phyloP scores from a whole-genome alignment of 2,888 invertebrate species.

The Rhingia rostrata region DNA sequence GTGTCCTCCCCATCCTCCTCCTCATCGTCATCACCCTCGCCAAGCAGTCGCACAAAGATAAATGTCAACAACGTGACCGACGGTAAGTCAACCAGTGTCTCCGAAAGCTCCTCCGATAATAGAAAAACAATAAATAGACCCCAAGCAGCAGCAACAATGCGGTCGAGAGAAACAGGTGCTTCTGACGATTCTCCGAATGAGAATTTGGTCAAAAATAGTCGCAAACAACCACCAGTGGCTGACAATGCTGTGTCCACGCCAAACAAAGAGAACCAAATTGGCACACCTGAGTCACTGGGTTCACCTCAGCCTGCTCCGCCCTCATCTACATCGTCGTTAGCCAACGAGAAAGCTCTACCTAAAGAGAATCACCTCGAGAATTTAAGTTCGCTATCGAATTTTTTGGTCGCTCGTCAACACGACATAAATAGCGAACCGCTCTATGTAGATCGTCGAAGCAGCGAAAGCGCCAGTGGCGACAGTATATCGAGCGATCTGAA shows the following conservation, averaged over 20 bases:
- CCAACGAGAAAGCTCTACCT: slow-evolving; percentile 62
- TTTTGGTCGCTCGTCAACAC: slow-evolving; percentile 86
- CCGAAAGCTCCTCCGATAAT: slow-evolving; percentile 79
- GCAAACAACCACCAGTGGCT: slow-evolving; percentile 75
- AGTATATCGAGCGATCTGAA: slow-evolving; percentile 81
- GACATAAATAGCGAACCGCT: slow-evolving; percentile 83
- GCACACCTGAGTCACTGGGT: slow-evolving; percentile 62
- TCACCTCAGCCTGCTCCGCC: slow-evolving; percentile 45
- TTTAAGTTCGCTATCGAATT: slow-evolving; percentile 89
- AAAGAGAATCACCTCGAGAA: slow-evolving; percentile 87
- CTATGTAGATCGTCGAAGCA: slow-evolving; percentile 84
- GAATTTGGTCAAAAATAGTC: slow-evolving; percentile 77
- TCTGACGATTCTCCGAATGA: slow-evolving; percentile 69
- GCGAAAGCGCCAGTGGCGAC: slow-evolving; percentile 81
- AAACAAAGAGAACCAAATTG: slow-evolving; percentile 56
- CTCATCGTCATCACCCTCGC: slow-evolving; percentile 83
- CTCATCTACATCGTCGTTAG: slow-evolving; percentile 32
- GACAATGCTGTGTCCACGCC: slow-evolving; percentile 21
- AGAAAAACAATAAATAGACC: slow-evolving; percentile 76
- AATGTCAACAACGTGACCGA: slow-evolving; percentile 76
- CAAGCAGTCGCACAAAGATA: slow-evolving; percentile 84
- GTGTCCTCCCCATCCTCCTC: slow-evolving; percentile 77
- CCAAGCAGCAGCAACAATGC: slow-evolving; percentile 68
- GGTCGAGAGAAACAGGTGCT: slow-evolving; percentile 69
- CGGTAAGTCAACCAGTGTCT: slow-evolving; percentile 76